phyloP scores from a whole-genome alignment of 2,888 invertebrate species.

The Stenichneumon culpator region DNA sequence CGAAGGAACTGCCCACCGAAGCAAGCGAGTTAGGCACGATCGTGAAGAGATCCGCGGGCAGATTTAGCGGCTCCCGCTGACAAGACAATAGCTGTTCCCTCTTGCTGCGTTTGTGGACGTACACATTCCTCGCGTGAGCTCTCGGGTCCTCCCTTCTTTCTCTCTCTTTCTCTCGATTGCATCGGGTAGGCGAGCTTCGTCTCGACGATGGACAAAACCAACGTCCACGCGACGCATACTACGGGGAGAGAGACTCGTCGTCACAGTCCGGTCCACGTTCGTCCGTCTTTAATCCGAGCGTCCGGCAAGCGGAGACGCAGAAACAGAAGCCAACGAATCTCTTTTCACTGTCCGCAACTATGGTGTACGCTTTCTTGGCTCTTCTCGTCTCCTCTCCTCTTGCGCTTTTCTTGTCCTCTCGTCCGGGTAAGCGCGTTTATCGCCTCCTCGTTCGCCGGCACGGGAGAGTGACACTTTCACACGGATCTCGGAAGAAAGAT shows the following conservation, averaged over 20 bases:
- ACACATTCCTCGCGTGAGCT: slow-evolving; percentile 72
- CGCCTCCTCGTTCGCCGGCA: slow-evolving; percentile 63
- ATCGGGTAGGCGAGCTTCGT: slow-evolving; percentile 29
- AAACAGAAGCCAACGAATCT: slow-evolving; percentile 25
- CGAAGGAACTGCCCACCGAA: slow-evolving; percentile 47
- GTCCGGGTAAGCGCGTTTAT: slow-evolving; percentile 72
- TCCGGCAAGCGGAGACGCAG: not conserved
- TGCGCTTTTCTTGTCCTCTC: slow-evolving; percentile 53
- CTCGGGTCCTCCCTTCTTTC: slow-evolving; percentile 28
- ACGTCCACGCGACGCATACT: slow-evolving; percentile 15
- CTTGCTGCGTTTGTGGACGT: slow-evolving; percentile 79
- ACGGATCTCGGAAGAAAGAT: slow-evolving; percentile 72
- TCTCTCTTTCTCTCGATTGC: slow-evolving; percentile 18
- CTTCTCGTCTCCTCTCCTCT: slow-evolving; percentile 57
- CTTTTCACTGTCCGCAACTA: not conserved
- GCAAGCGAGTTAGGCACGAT: slow-evolving; percentile 73
- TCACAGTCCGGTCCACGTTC: slow-evolving; percentile 7
- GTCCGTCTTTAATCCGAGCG: slow-evolving; percentile 15
- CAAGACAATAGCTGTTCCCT: slow-evolving; percentile 84
- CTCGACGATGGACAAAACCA: slow-evolving; percentile 26
- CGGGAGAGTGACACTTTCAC: slow-evolving; percentile 80
- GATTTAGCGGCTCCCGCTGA: slow-evolving; percentile 83
- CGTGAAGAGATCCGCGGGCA: slow-evolving; percentile 82
- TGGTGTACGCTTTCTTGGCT: slow-evolving; percentile 44
- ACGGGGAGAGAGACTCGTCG: not conserved